Percentiles rank a stretch among this genome's conserved stretches.
These are phyloP conservation scores for Tapera naevia DNA, from an alignment of 2,797 vertebrate species.

Conservation along the genomic window DNA sequence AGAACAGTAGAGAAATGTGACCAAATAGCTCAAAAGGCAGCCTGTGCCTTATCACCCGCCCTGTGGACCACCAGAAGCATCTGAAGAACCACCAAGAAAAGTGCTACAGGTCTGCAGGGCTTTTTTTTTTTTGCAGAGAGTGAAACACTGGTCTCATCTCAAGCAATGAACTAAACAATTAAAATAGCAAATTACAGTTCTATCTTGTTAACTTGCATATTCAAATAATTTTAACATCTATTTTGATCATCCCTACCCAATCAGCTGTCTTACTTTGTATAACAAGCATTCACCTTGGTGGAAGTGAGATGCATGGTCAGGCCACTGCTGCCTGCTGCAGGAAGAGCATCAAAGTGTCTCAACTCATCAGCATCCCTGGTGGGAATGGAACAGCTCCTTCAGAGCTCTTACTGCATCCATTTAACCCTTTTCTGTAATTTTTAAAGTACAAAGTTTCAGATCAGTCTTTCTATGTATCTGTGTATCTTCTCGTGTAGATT, in stretches of 20 bases:
- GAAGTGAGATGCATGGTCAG: not conserved
- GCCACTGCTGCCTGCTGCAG: not conserved
- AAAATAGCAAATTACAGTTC: not conserved
- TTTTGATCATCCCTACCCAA: not conserved
- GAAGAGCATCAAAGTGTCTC: not conserved
- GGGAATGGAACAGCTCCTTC: not conserved
- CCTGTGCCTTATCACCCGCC: not conserved
- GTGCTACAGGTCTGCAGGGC: not conserved
- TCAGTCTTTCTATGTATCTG: not conserved
- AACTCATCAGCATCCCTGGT: not conserved
- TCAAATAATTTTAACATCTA: not conserved
- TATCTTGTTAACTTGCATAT: not conserved
- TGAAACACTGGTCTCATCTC: not conserved
- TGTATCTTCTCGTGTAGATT: rapidly evolving
- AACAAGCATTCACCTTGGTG: not conserved
- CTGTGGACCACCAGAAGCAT: not conserved
- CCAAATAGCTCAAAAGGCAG: not conserved
- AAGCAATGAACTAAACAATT: not conserved
- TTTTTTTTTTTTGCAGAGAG: not conserved
- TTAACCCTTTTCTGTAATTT: not conserved
- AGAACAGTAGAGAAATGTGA: not conserved
- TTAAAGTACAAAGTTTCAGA: not conserved
- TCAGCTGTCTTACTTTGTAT: not conserved
- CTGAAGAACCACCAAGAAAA: not conserved
- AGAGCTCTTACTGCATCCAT: not conserved